These are phyloP conservation scores for Mechanitis mazaeus DNA, from an alignment of 2,888 invertebrate genomes.

Conservation along the genomic window DNA sequence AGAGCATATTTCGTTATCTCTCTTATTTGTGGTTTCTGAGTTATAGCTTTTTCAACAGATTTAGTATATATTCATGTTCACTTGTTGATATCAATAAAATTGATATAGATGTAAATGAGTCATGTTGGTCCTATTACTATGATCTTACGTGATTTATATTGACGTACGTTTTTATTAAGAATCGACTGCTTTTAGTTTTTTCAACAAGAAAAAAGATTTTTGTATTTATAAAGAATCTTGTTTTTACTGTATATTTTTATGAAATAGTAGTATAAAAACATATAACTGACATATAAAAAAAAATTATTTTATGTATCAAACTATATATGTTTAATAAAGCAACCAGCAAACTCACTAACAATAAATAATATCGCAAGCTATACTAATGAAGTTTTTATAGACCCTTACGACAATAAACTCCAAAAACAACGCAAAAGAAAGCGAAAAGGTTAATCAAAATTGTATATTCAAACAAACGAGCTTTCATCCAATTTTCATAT, in stretches of 20 bases:
- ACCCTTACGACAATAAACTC: constrained; percentile 5
- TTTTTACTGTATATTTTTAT: too few relatives aligned
- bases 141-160: too few relatives aligned
- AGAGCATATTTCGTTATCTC: constrained; percentile 52
- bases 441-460: constrained; percentile 22
- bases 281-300: neutral
- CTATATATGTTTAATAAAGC: neutral
- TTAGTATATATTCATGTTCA: constrained; percentile 3
- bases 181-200: too few relatives aligned
- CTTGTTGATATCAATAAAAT: constrained; percentile 4
- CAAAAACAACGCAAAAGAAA: constrained; percentile 16
- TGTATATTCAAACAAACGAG: constrained; percentile 19
- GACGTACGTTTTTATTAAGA: too few relatives aligned
- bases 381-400: constrained; percentile 12
- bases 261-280: too few relatives aligned
- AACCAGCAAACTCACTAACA: neutral
- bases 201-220: too few relatives aligned
- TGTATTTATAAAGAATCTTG: too few relatives aligned
- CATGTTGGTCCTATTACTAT: neutral
- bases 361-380: constrained; percentile 5
- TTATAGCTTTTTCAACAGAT: constrained; percentile 37
- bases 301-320: constrained; percentile 7
- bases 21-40: constrained; percentile 49
- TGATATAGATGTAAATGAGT: neutral
- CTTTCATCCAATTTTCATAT: constrained; percentile 24